A percentile compares a stretch with the other conserved stretches of the same genome.
phyloP scores from a whole-genome alignment of 1,140 invertebrate genomes.

The Sarcophaga peregrina region DNA sequence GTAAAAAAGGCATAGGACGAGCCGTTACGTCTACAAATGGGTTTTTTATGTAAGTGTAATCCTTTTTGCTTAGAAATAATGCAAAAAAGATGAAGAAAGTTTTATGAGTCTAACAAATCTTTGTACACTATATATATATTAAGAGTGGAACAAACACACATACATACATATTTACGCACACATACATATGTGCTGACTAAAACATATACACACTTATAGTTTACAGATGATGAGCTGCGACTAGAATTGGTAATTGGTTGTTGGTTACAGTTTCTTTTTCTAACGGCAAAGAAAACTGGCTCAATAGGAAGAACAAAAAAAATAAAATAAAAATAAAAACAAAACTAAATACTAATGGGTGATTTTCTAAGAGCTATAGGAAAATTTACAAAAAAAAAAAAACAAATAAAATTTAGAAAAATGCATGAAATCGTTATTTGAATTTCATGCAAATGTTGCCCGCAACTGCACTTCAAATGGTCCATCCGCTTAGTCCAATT shows the following conservation, averaged over 20 bases:
- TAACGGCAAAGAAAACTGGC: conserved; percentile 50
- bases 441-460: too few species aligned
- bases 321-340: too few species aligned
- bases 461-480: too few species aligned
- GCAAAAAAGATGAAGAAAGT: conserved; percentile 40
- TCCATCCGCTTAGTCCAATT: too few species aligned
- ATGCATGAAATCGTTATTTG: too few species aligned
- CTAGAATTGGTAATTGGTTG: neutral
- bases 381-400: too few species aligned
- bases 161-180: neutral
- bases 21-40: conserved; percentile 40
- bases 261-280: neutral
- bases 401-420: too few species aligned
- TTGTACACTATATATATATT: neutral
- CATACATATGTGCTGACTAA: neutral
- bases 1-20: neutral
- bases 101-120: conserved; percentile 23
- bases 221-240: neutral
- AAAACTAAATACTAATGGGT: too few species aligned
- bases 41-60: conserved; percentile 41
- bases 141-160: neutral
- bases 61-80: conserved; percentile 35
- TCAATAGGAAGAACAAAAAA: conserved; percentile 54
- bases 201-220: neutral
- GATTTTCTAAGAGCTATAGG: too few species aligned